Evolutionary conservation across 2,888 invertebrate genomes (phyloP).

Genomic region (Hyppa rectilinea): DNA sequence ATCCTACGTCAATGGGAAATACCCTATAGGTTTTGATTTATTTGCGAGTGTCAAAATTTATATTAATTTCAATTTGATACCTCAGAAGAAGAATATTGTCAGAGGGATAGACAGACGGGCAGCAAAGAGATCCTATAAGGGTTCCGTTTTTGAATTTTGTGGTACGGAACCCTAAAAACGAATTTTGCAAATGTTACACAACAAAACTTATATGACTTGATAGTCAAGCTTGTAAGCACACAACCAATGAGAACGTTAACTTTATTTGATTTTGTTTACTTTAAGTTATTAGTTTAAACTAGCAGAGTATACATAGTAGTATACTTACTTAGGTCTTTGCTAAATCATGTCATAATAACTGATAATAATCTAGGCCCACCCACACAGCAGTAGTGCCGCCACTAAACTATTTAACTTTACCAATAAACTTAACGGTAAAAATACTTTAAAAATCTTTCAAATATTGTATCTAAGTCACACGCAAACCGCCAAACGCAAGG

Average conservation of each 20-base stretch:
- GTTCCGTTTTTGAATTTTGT: too few species aligned
- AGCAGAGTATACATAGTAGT: neutral
- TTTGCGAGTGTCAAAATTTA: too few species aligned
- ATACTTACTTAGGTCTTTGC: neutral
- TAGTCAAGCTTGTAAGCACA: neutral
- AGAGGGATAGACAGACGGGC: too few species aligned
- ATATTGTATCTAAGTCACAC: neutral
- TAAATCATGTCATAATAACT: neutral
- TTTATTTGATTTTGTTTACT: neutral
- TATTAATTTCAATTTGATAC: too few species aligned
- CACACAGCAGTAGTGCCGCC: constrained; percentile 1
- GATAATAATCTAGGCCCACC: constrained; percentile 13
- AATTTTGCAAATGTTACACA: too few species aligned
- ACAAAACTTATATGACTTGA: too few species aligned
- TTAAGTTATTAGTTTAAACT: neutral
- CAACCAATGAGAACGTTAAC: neutral
- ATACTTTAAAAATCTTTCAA: neutral
- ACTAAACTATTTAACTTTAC: neutral
- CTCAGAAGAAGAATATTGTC: too few species aligned
- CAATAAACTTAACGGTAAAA: constrained; percentile 14
- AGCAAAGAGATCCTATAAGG: too few species aligned
- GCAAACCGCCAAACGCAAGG: constrained; percentile 16
- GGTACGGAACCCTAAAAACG: too few species aligned
- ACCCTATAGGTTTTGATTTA: too few species aligned
- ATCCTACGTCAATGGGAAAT: too few species aligned